Percentiles rank a stretch among this genome's conserved stretches.
These are phyloP conservation scores for Pyrocephalus nanus DNA, from an alignment of 2,797 vertebrate genomes.

Conservation along the genomic window DNA sequence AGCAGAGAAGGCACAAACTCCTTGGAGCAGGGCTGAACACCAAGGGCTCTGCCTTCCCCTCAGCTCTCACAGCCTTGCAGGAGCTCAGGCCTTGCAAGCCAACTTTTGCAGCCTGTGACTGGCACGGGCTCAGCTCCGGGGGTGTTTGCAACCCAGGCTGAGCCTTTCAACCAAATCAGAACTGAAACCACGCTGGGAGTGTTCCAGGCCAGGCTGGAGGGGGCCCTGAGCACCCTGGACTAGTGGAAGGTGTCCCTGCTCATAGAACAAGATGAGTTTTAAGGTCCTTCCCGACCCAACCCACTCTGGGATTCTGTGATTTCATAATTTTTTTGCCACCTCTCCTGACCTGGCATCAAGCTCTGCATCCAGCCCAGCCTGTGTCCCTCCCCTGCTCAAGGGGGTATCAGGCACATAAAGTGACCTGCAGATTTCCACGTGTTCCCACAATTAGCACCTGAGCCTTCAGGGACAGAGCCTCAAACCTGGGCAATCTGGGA, in stretches of 20 bases:
- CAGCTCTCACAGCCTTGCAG: background rate
- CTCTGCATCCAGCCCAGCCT: fast-evolving
- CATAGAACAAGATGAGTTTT: background rate
- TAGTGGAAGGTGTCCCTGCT: background rate
- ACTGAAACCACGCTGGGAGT: background rate
- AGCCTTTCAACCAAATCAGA: background rate
- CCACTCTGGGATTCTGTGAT: background rate
- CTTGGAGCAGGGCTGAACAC: fast-evolving
- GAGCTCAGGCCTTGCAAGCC: background rate
- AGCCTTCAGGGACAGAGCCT: background rate
- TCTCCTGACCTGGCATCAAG: background rate
- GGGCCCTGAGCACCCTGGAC: background rate
- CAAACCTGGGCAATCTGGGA: background rate
- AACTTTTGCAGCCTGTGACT: background rate
- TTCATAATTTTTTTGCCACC: background rate
- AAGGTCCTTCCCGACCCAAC: background rate
- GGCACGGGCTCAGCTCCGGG: background rate
- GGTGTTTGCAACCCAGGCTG: background rate
- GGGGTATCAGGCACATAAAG: background rate
- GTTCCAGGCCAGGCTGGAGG: background rate
- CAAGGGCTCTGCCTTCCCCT: background rate
- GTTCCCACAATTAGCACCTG: background rate
- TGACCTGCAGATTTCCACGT: background rate
- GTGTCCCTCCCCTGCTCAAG: background rate
- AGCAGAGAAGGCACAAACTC: background rate